Conservation (phyloP, 2,797 vertebrate species). For the Chiloscyllium punctatum region DNA sequence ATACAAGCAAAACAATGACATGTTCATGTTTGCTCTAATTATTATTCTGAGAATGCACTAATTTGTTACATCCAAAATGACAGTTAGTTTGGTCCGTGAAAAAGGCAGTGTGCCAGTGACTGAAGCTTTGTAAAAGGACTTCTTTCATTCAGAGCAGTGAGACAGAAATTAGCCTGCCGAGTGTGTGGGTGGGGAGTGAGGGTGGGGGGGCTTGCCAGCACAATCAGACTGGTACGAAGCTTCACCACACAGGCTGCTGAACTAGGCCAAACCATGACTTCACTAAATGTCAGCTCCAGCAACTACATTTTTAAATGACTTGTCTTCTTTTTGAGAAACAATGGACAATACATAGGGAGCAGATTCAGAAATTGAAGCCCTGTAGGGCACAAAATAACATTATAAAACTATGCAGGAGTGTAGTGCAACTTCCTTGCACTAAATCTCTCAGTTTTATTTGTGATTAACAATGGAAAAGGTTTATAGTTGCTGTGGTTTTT, state of each 20-base stretch:
- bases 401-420: slow-evolving; percentile 27
- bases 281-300: slow-evolving; percentile 58
- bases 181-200: slow-evolving; percentile 54
- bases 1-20: slow-evolving; percentile 81
- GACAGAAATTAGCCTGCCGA: slow-evolving; percentile 66
- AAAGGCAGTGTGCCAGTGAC: slow-evolving; percentile 77
- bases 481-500: not conserved
- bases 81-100: slow-evolving; percentile 78
- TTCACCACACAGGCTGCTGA: slow-evolving; percentile 54
- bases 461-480: not conserved
- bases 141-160: slow-evolving; percentile 73
- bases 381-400: slow-evolving; percentile 51
- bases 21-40: slow-evolving; percentile 94
- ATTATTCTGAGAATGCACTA: slow-evolving; percentile 98
- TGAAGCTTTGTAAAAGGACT: slow-evolving; percentile 65
- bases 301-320: slow-evolving; percentile 61
- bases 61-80: slow-evolving; percentile 98
- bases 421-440: slow-evolving; percentile 16
- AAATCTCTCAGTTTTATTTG: not conserved
- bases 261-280: slow-evolving; percentile 58
- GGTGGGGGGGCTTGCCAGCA: slow-evolving; percentile 57
- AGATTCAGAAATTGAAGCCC: slow-evolving; percentile 46
- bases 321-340: slow-evolving; percentile 56
- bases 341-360: slow-evolving; percentile 49
- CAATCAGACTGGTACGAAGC: slow-evolving; percentile 57